phyloP scores from a whole-genome alignment of 1,140 invertebrate species.

The Diorhabda carinulata region DNA sequence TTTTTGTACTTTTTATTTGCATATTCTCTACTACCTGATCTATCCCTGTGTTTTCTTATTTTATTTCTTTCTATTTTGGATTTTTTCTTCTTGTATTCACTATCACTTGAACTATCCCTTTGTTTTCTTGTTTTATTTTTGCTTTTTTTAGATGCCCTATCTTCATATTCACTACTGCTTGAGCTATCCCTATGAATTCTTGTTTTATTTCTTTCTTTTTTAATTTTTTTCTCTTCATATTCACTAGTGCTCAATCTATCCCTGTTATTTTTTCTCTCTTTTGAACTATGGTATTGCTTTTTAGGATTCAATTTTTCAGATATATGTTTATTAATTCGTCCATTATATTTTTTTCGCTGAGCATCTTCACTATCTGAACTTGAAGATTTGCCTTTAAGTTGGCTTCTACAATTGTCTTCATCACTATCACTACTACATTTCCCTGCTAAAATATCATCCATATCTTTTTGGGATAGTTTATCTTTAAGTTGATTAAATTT shows the following conservation, averaged over 20 bases:
- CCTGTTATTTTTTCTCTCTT: slow-evolving; percentile 38
- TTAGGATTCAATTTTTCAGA: slow-evolving; percentile 37
- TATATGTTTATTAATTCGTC: background rate
- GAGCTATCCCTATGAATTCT: slow-evolving; percentile 6
- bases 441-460: slow-evolving; percentile 51
- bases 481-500: slow-evolving; percentile 53
- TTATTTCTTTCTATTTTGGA: slow-evolving; percentile 1
- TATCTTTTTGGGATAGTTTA: slow-evolving; percentile 51
- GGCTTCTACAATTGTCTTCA: slow-evolving; percentile 41
- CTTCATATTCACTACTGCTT: slow-evolving; percentile 14
- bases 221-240: slow-evolving; percentile 23
- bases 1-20: slow-evolving; percentile 13
- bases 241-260: slow-evolving; percentile 16
- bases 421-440: slow-evolving; percentile 46
- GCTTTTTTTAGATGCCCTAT: background rate
- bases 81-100: background rate
- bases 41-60: slow-evolving; percentile 18
- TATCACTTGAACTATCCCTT: background rate
- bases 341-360: slow-evolving; percentile 12
- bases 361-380: slow-evolving; percentile 5
- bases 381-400: slow-evolving; percentile 13
- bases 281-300: slow-evolving; percentile 47
- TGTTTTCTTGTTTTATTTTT: slow-evolving; percentile 13
- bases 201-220: slow-evolving; percentile 20
- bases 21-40: background rate